phyloP scores from a whole-genome alignment of 2,888 invertebrate genomes.

The Gymnosoma rotundatum region DNA sequence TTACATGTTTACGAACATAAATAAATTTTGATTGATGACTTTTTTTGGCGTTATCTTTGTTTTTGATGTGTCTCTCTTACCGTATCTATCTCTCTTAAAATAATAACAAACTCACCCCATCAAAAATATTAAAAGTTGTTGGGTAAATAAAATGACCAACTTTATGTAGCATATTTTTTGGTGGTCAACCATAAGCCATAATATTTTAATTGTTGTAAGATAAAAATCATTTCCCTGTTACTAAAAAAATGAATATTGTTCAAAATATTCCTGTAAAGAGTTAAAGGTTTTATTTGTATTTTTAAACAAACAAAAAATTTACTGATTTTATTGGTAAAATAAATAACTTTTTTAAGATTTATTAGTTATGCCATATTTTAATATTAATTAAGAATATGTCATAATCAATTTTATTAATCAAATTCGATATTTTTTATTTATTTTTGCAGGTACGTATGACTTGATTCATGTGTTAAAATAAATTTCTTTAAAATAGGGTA shows the following conservation, averaged over 20 bases:
- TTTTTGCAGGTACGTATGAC: constrained; percentile 54
- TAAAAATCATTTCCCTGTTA: constrained; percentile 53
- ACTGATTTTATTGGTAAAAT: constrained; percentile 57
- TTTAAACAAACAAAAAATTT: constrained; percentile 48
- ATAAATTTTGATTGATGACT: constrained; percentile 70
- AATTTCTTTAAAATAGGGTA: background rate
- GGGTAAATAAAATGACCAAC: constrained; percentile 40
- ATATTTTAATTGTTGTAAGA: constrained; percentile 69
- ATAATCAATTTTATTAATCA: constrained; percentile 39
- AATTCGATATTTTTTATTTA: constrained; percentile 14
- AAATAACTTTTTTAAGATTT: constrained; percentile 49
- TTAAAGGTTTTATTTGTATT: background rate
- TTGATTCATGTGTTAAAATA: background rate
- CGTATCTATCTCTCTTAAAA: constrained; percentile 35
- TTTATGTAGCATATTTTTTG: constrained; percentile 47
- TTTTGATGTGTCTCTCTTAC: constrained; percentile 58
- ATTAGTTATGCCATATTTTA: constrained; percentile 14
- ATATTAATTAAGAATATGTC: background rate
- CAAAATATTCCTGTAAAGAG: constrained; percentile 19
- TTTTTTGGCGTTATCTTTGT: constrained; percentile 68
- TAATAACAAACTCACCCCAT: background rate
- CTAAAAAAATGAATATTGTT: background rate
- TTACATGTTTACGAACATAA: constrained; percentile 26
- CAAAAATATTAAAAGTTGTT: background rate
- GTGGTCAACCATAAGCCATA: constrained; percentile 18